Evolutionary conservation across 1,140 invertebrate genomes (phyloP).

Genomic region (Agrypnia vestita): DNA sequence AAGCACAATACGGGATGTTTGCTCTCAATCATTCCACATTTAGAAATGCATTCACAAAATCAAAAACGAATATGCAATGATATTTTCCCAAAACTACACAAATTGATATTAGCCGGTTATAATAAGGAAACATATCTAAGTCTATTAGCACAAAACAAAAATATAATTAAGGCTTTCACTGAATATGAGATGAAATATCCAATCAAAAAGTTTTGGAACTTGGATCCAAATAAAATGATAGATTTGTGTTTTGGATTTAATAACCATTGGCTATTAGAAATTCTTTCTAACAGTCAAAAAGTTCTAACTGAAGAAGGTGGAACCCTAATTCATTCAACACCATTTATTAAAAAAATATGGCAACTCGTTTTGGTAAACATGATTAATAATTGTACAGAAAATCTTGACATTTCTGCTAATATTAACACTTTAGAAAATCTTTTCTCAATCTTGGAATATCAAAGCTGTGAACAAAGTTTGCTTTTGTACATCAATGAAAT

Average conservation of each 20-base stretch:
- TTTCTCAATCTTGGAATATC: slow-evolving; percentile 69
- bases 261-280: slow-evolving; percentile 70
- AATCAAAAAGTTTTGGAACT: slow-evolving; percentile 38
- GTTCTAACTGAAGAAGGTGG: slow-evolving; percentile 68
- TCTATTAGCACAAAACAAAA: slow-evolving; percentile 41
- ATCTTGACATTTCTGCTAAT: slow-evolving; percentile 67
- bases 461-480: slow-evolving; percentile 66
- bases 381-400: slow-evolving; percentile 67
- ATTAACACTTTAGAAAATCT: slow-evolving; percentile 68
- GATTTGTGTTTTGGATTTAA: slow-evolving; percentile 70
- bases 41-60: slow-evolving; percentile 30
- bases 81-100: slow-evolving; percentile 50
- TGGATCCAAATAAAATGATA: slow-evolving; percentile 68
- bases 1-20: slow-evolving; percentile 42
- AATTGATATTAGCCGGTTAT: slow-evolving; percentile 44
- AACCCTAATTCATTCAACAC: slow-evolving; percentile 70
- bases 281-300: slow-evolving; percentile 68
- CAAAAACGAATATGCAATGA: slow-evolving; percentile 35
- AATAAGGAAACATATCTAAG: slow-evolving; percentile 54
- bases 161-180: slow-evolving; percentile 41
- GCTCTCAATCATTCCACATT: slow-evolving; percentile 48
- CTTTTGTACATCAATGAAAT: slow-evolving; percentile 71
- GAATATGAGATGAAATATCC: slow-evolving; percentile 45
- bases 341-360: slow-evolving; percentile 70
- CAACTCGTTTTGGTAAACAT: slow-evolving; percentile 70